These are phyloP conservation scores for Rana temporaria DNA, from an alignment of 2,113 vertebrate genomes.

Conservation along the genomic window DNA sequence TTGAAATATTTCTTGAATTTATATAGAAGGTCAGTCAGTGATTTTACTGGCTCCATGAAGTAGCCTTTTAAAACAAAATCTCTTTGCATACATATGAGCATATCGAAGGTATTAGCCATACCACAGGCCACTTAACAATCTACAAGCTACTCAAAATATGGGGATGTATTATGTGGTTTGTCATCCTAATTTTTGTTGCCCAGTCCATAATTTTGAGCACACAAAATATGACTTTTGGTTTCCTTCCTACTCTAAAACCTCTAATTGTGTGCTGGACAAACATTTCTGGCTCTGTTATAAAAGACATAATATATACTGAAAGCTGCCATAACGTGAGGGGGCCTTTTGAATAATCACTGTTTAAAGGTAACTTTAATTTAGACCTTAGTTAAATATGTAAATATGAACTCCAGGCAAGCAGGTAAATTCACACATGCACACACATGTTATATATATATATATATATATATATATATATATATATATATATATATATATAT, in stretches of 20 bases:
- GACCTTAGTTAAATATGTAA: no score
- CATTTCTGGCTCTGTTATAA: neutral
- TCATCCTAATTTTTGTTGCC: constrained; percentile 4
- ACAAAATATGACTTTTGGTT: constrained; percentile 26
- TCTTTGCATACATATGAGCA: neutral
- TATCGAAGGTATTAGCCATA: neutral
- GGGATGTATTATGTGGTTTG: constrained; percentile 12
- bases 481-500: no score
- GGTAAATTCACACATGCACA: no score
- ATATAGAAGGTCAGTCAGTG: no score
- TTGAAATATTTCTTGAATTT: no score
- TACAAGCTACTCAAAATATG: neutral
- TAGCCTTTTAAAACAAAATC: no score
- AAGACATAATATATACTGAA: neutral
- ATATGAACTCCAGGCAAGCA: no score
- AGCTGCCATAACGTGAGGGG: neutral
- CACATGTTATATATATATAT: no score
- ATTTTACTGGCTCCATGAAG: no score
- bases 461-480: no score
- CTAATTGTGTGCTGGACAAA: neutral
- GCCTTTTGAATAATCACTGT: neutral
- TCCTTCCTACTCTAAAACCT: constrained; percentile 13
- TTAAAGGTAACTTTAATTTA: neutral
- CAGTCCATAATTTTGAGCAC: constrained; percentile 16
- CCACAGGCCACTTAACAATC: neutral